Evolutionary conservation across 2,113 vertebrate species (phyloP).

Genomic region (Tauraco erythrolophus): DNA sequence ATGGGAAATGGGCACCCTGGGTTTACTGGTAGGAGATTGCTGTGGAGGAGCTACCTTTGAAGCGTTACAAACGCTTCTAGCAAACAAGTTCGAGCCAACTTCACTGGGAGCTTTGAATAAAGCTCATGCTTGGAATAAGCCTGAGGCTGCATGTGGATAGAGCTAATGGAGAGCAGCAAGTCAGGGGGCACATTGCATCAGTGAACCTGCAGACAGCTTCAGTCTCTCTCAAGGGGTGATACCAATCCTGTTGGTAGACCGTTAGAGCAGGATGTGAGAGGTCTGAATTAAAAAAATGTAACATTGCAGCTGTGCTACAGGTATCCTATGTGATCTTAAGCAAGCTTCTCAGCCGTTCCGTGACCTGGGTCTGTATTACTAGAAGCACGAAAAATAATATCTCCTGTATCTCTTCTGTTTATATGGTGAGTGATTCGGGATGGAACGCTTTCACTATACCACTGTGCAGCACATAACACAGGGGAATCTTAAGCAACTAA

Average conservation of each 20-base stretch:
- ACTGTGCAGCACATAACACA: constrained; percentile 25
- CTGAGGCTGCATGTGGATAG: background rate
- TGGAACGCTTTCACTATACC: background rate
- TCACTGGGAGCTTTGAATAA: background rate
- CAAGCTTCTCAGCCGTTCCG: background rate
- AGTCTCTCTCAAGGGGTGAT: rapidly evolving
- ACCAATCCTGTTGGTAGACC: background rate
- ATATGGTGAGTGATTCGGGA: constrained; percentile 14
- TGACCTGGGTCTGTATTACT: background rate
- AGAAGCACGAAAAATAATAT: constrained; percentile 22
- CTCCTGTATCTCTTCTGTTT: constrained; percentile 41
- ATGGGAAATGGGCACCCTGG: background rate
- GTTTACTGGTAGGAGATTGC: background rate
- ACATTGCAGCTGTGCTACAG: background rate
- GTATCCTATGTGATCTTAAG: background rate
- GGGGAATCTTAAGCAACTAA: constrained; percentile 43
- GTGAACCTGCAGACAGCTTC: background rate
- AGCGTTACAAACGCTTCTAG: background rate
- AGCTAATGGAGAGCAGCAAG: background rate
- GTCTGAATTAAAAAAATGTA: background rate
- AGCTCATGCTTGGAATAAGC: background rate
- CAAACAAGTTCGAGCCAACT: background rate
- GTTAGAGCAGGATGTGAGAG: background rate
- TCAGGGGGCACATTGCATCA: background rate
- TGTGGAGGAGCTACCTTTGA: background rate